These are phyloP conservation scores for Tachysurus vachellii DNA, from an alignment of 2,113 vertebrate species.

Conservation along the genomic window DNA sequence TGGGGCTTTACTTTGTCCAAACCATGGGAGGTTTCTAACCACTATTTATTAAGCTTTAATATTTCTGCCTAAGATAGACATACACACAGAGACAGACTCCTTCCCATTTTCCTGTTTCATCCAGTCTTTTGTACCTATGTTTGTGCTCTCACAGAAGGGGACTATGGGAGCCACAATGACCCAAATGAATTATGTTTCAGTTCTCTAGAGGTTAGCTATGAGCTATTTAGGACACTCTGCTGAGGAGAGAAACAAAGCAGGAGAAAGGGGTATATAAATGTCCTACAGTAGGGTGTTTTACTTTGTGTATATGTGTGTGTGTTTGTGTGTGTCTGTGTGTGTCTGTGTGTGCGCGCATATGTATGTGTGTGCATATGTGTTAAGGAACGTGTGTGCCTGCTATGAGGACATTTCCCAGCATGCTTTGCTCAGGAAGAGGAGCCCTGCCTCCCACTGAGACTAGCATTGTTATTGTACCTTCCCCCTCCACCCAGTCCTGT, in stretches of 20 bases:
- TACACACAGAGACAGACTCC: background rate
- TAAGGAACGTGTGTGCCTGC: slow-evolving; percentile 7
- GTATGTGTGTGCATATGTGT: slow-evolving; percentile 21
- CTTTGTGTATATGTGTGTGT: slow-evolving; percentile 21
- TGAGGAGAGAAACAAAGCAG: slow-evolving; percentile 22
- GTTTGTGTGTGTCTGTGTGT: slow-evolving; percentile 29
- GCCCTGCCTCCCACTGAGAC: slow-evolving; percentile 70
- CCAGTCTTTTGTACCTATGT: slow-evolving; percentile 13
- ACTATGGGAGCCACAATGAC: slow-evolving; percentile 42
- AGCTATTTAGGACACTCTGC: slow-evolving; percentile 46
- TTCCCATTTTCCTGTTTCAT: background rate
- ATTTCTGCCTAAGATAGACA: background rate
- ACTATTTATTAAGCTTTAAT: background rate
- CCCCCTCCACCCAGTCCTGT: slow-evolving; percentile 54
- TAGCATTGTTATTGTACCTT: slow-evolving; percentile 73
- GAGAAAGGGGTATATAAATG: slow-evolving; percentile 37
- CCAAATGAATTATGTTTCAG: slow-evolving; percentile 48
- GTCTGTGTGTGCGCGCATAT: slow-evolving; percentile 1
- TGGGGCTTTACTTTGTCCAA: background rate
- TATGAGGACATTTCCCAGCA: slow-evolving; percentile 48
- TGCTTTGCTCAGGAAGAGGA: slow-evolving; percentile 70
- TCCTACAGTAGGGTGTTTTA: slow-evolving; percentile 38
- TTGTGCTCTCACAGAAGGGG: slow-evolving; percentile 24
- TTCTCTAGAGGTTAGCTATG: slow-evolving; percentile 42
- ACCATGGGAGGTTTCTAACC: background rate